phyloP scores from a whole-genome alignment of 2,797 vertebrate genomes.

The Cuculus canorus region DNA sequence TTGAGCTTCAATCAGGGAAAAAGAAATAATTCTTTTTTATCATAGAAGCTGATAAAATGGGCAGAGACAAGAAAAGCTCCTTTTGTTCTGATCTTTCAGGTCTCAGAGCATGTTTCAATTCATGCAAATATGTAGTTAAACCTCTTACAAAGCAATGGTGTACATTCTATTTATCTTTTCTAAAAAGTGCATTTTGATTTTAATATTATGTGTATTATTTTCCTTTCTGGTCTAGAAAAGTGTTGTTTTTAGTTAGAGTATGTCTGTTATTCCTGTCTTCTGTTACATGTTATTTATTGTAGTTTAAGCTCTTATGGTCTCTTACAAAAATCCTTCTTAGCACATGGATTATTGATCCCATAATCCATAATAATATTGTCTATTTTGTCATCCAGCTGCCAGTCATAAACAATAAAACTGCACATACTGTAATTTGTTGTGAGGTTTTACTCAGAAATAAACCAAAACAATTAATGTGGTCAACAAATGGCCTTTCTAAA shows the following conservation, averaged over 20 bases:
- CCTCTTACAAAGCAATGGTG: background rate
- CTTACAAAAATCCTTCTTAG: constrained; percentile 53
- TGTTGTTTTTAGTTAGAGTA: background rate
- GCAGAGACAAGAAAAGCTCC: background rate
- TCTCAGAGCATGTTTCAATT: background rate
- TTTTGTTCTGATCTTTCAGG: constrained; percentile 40
- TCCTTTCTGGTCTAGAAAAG: background rate
- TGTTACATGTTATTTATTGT: constrained; percentile 16
- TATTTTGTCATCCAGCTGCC: constrained; percentile 23
- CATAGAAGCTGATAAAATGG: constrained; percentile 38
- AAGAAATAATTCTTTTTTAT: constrained; percentile 29
- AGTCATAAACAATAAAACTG: background rate
- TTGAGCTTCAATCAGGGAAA: constrained; percentile 13
- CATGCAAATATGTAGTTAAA: background rate
- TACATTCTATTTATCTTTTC: background rate
- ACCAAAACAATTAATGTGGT: background rate
- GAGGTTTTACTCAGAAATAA: background rate
- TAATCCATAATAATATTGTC: constrained; percentile 45
- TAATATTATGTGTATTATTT: background rate
- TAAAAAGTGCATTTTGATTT: background rate
- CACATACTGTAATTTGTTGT: background rate
- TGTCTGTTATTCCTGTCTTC: background rate
- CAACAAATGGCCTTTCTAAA: background rate
- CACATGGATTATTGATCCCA: background rate
- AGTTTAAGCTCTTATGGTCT: background rate